Base-by-base conservation (phyloP, 2,888 invertebrate genomes). In the Torymus tubicola region DNA sequence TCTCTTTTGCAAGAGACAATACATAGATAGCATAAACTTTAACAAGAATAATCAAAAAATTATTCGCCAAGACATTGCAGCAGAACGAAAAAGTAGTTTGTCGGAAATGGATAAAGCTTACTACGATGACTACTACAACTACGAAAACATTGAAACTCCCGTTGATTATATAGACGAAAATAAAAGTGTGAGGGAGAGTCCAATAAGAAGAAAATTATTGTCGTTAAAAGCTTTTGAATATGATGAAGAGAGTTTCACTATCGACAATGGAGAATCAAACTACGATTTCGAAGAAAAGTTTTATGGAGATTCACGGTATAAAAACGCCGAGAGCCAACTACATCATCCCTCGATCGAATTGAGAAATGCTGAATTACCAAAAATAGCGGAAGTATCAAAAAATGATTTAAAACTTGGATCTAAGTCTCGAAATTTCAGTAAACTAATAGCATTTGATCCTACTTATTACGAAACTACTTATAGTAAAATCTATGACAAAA, bases 61-160 rank as follows among this genome's bases (percentile, higher is more conserved):
- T 1, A 42, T 42, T 8, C 58, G 13, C 14, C 11, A 42, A 42
- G 13, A 16, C 8, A 31, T 16, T 5, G 4, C 1, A 57, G 2
- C 55, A 11, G 57, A 2, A n/a, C 16, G 11, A 31, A 57, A 14
- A 14, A 42, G 12, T 42, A 52, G 21, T 42, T 42, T 42, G 42
- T 57, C 11, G 31, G 11, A 11, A 10, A 42, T 5, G 21, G 64
- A 70, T 50, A 70, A 21, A 10, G 70, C 24, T 14, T 70, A 77
- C 24, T 76, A 76, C 31, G 24, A 76, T 21, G 77, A 77, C 14
- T 77, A 70, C 18, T 70, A 77, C 42, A 52, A 77, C 31, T 70
- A 63, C 12, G 21, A 70, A 0, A 42, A n/a, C 8, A 5, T 18
- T 1, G 42, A 18, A 42, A 42, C 11, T 58, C 31, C 18, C 42